Evolutionary conservation across 1,140 invertebrate species (phyloP), one percentile per base, ranked within the genome.

Genomic region (Medauroidea extradentata): DNA sequence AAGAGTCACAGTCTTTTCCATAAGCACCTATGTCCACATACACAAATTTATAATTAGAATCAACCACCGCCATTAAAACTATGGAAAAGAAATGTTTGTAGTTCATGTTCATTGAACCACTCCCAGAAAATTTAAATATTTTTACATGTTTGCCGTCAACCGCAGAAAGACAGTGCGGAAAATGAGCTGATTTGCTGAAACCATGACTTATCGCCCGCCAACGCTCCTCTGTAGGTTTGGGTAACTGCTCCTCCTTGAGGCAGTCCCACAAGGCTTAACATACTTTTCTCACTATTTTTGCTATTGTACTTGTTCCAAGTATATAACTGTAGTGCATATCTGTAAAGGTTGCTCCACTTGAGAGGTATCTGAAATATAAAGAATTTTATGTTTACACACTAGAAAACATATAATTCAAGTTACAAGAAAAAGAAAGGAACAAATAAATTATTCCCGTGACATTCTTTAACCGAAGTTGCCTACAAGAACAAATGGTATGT

Each of bases 41-140:
- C n/a, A n/a, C n/a, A n/a, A 51, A 51, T 8, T n/a, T 4, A 21
- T 71, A 75, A 60, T 75, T 61, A 42, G 64, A 59, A 69, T 76
- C 74, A 19, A 52, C 66, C 7, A 75, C 57, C 9, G 71, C 75
- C 57, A 75, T 65, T 41, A 78, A 63, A 52, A 78, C 71, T 9
- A 75, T 67, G n/a, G 68, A 69, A 56, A 65, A 72, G 57, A 58
- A 69, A 38, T 62, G 4, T 51, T 65, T 68, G 54, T 71, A 72
- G 58, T 71, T 72, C 25, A 65, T 69, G 64, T 61, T 67, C 48
- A 67, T 56, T 13, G 70, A 71, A 61, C 73, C 71, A 66, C 67
- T 69, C 49, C 62, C 48, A 19, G 11, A 21, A 14, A 65, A 62
- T 2, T 24, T 34, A 48, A 38, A 13, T 23, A 74, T 64, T 14